A percentile compares a stretch with the other conserved stretches of the same genome.
Evolutionary conservation across 1,140 invertebrate genomes (phyloP).

Genomic region (Ptiloglossa arizonensis): DNA sequence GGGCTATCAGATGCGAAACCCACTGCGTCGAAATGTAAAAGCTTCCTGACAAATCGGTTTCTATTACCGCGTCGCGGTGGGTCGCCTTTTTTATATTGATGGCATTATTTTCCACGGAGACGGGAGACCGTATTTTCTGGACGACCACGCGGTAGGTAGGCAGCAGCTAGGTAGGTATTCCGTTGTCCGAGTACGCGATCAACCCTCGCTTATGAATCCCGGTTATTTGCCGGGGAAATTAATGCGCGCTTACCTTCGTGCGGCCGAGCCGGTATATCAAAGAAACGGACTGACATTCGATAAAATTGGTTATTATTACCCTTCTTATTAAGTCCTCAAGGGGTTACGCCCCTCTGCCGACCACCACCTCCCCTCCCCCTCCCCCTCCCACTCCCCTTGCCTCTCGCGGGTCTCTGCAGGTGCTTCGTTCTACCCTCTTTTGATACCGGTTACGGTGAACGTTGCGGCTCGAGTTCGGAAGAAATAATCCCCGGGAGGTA

Average conservation of each 20-base stretch:
- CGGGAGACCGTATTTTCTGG: conserved; percentile 53
- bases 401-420: conserved; percentile 6
- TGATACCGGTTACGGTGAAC: not conserved
- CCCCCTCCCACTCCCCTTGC: too few relatives aligned
- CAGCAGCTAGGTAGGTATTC: conserved; percentile 3
- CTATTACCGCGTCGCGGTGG: conserved; percentile 75
- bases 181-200: conserved; percentile 9
- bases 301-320: conserved; percentile 56
- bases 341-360: conserved; percentile 29
- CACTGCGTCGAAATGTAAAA: conserved; percentile 79
- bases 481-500: too few relatives aligned
- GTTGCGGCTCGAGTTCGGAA: not conserved
- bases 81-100: conserved; percentile 73
- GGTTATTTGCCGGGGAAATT: conserved; percentile 52
- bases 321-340: conserved; percentile 54
- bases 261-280: conserved; percentile 43
- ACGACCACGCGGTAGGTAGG: conserved; percentile 17
- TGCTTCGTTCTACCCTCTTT: conserved; percentile 33
- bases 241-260: conserved; percentile 44
- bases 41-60: conserved; percentile 81
- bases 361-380: too few relatives aligned
- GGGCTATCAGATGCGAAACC: conserved; percentile 75
- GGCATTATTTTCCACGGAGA: conserved; percentile 73
- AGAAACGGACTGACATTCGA: conserved; percentile 51
- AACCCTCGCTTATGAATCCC: conserved; percentile 39